phyloP scores from a whole-genome alignment of 35 echinoderm and acorn worm species.

The Lytechinus pictus region DNA sequence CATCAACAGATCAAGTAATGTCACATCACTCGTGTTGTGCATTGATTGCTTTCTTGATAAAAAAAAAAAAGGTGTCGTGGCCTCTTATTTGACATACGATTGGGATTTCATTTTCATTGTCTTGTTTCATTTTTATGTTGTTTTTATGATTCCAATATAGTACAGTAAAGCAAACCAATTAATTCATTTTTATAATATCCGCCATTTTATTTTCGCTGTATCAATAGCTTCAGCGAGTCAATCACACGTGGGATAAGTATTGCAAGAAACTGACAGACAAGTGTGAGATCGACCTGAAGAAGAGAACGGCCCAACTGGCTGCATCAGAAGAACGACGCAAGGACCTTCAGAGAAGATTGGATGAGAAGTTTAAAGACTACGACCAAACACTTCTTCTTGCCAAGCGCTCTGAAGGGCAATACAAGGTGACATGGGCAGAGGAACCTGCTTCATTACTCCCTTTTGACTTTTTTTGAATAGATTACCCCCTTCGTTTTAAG shows the following conservation, averaged over 20 bases:
- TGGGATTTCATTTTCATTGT: too few relatives aligned
- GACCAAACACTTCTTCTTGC: neutral
- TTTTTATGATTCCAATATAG: too few relatives aligned
- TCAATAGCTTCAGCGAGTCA: slow-evolving; percentile 51
- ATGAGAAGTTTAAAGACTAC: slow-evolving; percentile 25
- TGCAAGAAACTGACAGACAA: neutral
- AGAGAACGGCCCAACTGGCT: slow-evolving; percentile 33
- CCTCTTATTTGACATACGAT: too few relatives aligned
- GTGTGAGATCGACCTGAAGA: slow-evolving; percentile 38
- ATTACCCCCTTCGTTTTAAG: too few relatives aligned
- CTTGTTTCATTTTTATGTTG: too few relatives aligned
- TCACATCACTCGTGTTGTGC: too few relatives aligned
- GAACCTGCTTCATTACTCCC: too few relatives aligned
- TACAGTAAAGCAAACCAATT: too few relatives aligned
- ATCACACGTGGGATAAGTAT: slow-evolving; percentile 44
- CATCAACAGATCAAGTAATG: too few relatives aligned
- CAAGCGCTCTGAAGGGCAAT: neutral
- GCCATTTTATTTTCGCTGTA: neutral
- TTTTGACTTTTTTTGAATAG: too few relatives aligned
- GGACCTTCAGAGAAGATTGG: neutral
- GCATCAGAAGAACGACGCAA: slow-evolving; percentile 5
- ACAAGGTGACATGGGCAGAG: neutral
- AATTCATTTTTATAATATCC: neutral
- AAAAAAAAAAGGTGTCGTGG: too few relatives aligned
- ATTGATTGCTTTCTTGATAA: too few relatives aligned